Conservation (phyloP, 1,140 invertebrate genomes). For the Trichoplusia ni region DNA sequence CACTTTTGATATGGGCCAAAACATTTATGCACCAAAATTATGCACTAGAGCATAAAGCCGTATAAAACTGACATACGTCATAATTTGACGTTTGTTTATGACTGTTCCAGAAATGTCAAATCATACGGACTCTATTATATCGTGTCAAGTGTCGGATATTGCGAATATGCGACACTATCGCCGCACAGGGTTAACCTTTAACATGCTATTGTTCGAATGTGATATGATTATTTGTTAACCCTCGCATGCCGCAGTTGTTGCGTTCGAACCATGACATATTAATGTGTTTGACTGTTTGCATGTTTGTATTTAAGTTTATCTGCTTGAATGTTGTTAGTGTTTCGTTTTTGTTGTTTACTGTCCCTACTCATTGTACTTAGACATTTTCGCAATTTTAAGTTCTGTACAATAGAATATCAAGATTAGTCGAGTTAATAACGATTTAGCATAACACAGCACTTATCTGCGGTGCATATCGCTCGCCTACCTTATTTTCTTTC, state of each 20-base stretch:
- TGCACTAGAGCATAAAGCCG: too few relatives aligned
- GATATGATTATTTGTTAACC: conserved; percentile 11
- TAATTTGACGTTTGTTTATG: too few relatives aligned
- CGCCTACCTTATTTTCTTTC: conserved; percentile 27
- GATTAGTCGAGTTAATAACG: conserved; percentile 25
- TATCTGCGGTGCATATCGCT: conserved; percentile 11
- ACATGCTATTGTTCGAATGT: conserved; percentile 12
- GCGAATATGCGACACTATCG: background rate
- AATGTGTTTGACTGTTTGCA: too few relatives aligned
- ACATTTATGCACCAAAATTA: too few relatives aligned
- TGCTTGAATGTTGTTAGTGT: too few relatives aligned
- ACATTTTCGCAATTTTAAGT: conserved; percentile 4
- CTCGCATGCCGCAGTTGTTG: background rate
- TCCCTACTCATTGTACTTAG: background rate
- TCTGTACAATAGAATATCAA: conserved; percentile 18
- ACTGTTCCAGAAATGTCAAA: too few relatives aligned
- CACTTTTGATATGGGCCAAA: too few relatives aligned
- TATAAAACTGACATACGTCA: too few relatives aligned
- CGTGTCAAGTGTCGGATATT: background rate
- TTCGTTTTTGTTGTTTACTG: too few relatives aligned
- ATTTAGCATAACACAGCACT: conserved; percentile 22
- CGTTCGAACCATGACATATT: too few relatives aligned
- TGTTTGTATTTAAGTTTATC: too few relatives aligned
- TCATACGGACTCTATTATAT: background rate
- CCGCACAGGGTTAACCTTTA: background rate